Evolutionary conservation across 2,888 invertebrate genomes (phyloP), one percentile per base, ranked within the genome.

Genomic region (Drosophila incognita): DNA sequence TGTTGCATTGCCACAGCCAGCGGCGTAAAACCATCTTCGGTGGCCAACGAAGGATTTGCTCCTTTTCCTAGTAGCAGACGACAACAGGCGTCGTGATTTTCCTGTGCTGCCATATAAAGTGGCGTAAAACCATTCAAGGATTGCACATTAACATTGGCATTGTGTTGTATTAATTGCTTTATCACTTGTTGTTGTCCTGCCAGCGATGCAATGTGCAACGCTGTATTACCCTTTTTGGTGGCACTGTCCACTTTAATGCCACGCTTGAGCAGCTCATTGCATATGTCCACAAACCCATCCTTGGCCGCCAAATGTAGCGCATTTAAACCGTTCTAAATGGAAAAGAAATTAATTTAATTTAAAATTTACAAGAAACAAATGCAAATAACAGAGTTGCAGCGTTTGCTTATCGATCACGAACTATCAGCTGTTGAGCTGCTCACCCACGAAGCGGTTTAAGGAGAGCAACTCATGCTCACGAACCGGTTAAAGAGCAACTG

Each of bases 1-100:
- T 99, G 99, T 93, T 99, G 99, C 96, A 99, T 97, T n/a, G 99
- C 99, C 38, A 99, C 99, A 6, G 99, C 99, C 79, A 99, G 94
- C 0, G 99, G 99, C 27, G 99, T 99, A 94, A 99, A 99, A 5
- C 99, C 99, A 94, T 99, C 99, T 97, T 99, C 99, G 40, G 99
- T 99, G 56, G 99, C 98, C 58, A 99, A 94, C 56, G 97, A 97
- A 93, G 99, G 99, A 93, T 98, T 99, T 76, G 99, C 99, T 53
- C 98, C 98, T 92, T 98, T 98, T 40, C 96, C 95, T 65, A 99
- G 94, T 69, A 99, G 94, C 94, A 97, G 97, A 92, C 97, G 96
- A 79, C 99, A 99, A 84, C 98, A 98, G 10, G 95, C 95, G 74
- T 98, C 98, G 92, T 99, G 98, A 93, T 98, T 98, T 93, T 99